phyloP scores from a whole-genome alignment of 53 echinoderm and acorn worm genomes.

The Echinarachnius parma region DNA sequence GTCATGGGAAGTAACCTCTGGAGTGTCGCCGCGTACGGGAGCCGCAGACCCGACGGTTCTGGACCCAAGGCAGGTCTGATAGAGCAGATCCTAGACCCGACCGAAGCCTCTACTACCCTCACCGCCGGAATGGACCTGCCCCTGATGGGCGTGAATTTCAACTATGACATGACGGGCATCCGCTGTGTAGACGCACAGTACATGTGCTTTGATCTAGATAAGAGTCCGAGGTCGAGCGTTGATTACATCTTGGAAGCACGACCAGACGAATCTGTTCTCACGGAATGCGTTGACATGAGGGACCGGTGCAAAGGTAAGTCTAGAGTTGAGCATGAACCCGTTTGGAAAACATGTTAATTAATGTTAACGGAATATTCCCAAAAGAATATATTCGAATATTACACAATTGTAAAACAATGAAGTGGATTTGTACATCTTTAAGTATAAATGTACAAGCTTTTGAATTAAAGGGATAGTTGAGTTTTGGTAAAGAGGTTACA shows the following conservation, averaged over 20 bases:
- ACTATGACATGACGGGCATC: slow-evolving; percentile 26
- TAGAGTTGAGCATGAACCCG: too few species aligned
- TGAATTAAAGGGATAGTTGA: too few species aligned
- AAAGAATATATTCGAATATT: too few species aligned
- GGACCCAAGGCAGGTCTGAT: slow-evolving; percentile 33
- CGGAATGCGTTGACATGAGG: slow-evolving; percentile 57
- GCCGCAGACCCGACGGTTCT: slow-evolving; percentile 14
- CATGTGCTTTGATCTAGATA: slow-evolving; percentile 45
- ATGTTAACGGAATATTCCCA: too few species aligned
- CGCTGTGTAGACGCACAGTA: slow-evolving; percentile 45
- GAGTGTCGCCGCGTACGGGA: slow-evolving; percentile 26
- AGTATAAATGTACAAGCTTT: too few species aligned
- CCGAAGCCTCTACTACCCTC: slow-evolving; percentile 9
- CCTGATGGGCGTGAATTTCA: slow-evolving; percentile 37
- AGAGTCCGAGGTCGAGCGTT: slow-evolving; percentile 46
- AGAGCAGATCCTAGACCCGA: slow-evolving; percentile 33
- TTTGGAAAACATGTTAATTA: too few species aligned
- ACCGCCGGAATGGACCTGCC: slow-evolving; percentile 24
- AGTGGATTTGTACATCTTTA: too few species aligned
- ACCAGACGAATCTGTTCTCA: slow-evolving; percentile 50
- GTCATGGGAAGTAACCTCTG: slow-evolving; percentile 41
- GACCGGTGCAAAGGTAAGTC: slow-evolving; percentile 67
- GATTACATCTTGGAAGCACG: slow-evolving; percentile 41
- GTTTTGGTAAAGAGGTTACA: too few species aligned
- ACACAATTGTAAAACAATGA: too few species aligned